Evolutionary conservation across 2,888 invertebrate genomes (phyloP).

Genomic region (Sesamia inferens): DNA sequence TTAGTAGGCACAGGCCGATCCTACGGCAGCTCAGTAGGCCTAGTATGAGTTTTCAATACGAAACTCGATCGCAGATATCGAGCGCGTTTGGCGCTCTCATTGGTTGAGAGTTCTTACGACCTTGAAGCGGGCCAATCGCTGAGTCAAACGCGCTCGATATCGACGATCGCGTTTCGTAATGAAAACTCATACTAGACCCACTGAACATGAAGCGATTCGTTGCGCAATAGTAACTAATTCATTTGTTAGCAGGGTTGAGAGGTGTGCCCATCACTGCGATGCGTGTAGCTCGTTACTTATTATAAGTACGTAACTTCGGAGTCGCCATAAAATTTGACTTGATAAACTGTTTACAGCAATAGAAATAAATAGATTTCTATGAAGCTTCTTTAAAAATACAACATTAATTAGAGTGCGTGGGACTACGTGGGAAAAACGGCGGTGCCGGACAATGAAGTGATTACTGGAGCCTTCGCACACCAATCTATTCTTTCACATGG

Average conservation of each 20-base stretch:
- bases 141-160: too few species aligned
- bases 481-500: constrained; percentile 5
- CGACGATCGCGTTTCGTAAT: too few species aligned
- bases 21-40: too few species aligned
- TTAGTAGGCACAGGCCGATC: not conserved
- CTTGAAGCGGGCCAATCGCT: too few species aligned
- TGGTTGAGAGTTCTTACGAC: too few species aligned
- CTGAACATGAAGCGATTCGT: not conserved
- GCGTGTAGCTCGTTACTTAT: not conserved
- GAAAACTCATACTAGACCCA: too few species aligned
- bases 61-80: too few species aligned
- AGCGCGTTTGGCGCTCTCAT: too few species aligned
- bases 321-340: not conserved
- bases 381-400: not conserved
- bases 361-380: not conserved
- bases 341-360: not conserved
- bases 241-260: not conserved
- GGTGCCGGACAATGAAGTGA: constrained; percentile 4
- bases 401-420: constrained; percentile 6
- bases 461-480: constrained; percentile 1
- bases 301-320: not conserved
- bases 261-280: not conserved
- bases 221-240: not conserved
- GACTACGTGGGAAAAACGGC: constrained; percentile 17
- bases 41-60: too few species aligned